Base-by-base conservation (phyloP, 2,888 invertebrate genomes). In the Lapara coniferarum region DNA sequence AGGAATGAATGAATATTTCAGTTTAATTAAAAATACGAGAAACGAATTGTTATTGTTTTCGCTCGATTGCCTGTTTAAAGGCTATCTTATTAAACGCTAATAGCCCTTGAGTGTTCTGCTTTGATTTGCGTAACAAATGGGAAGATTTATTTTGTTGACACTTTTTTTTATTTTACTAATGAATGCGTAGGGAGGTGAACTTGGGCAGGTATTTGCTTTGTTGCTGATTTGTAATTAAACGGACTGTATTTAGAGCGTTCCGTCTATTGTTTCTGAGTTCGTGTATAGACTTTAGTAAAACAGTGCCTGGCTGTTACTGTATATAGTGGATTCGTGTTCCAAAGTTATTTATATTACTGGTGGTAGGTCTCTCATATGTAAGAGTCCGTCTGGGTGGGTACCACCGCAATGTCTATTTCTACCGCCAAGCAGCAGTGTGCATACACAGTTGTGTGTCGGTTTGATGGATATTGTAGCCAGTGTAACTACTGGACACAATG, bases 11-110 rank as follows among this genome's bases (percentile, higher is more conserved):
- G 86, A 91, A 88, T 88, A 89, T 89, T 91, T 89, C 85, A 87
- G 88, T 91, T 92, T 89, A 91, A 92, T 91, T 90, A 89, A 89
- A 91, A 89, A 88, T 85, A 85, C 81, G 81, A 80, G 74, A 79
- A 80, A 78, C 77, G 74, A 79, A 83, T 81, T 81, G 82, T 86
- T 85, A 83, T 84, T 86, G 85, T 85, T 85, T 78, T 82, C 76
- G 75, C 76, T 75, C 78, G 77, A 81, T 84, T 81, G 82, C 75
- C 80, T 76, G 75, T 84, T 83, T 75, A 78, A 77, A 78, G 73
- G 77, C 74, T 80, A 77, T 81, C 78, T 79, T 81, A 77, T 80
- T 81, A 81, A 81, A 77, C 66, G 68, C 68, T 69, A 69, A 69
- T 55, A 69, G 68, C 53, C 53, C 63, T 78, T 66, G 74, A 76